Evolutionary conservation across 2,888 invertebrate genomes (phyloP).

Genomic region (Melanostoma scalare): DNA sequence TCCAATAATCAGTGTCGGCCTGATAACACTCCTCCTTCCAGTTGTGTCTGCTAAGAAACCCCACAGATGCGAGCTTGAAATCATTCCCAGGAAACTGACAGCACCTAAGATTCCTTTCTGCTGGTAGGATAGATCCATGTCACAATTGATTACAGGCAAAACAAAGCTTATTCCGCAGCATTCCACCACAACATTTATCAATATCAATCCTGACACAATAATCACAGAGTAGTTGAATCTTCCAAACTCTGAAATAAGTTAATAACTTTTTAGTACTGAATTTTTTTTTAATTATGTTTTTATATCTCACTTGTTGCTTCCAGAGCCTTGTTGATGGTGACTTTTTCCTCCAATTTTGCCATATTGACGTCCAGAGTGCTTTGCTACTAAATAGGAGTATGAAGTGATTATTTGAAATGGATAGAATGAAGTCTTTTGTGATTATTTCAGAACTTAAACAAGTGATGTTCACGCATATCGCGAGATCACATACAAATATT

Average conservation of each 20-base stretch:
- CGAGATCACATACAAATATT: no score
- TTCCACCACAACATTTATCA: slow-evolving; percentile 82
- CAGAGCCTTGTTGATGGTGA: slow-evolving; percentile 64
- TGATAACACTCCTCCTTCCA: slow-evolving; percentile 82
- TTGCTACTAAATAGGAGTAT: slow-evolving; percentile 6
- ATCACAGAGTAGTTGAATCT: slow-evolving; percentile 82
- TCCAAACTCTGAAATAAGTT: slow-evolving; percentile 81
- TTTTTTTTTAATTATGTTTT: background rate
- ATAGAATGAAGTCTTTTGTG: no score
- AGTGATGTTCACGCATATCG: no score
- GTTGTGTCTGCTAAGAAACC: slow-evolving; percentile 84
- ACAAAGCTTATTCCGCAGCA: slow-evolving; percentile 83
- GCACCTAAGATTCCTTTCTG: slow-evolving; percentile 81
- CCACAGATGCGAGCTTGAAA: slow-evolving; percentile 84
- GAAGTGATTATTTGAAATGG: background rate
- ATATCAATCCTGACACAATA: slow-evolving; percentile 82
- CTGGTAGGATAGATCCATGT: slow-evolving; percentile 79
- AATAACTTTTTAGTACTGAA: no score
- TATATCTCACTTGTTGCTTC: slow-evolving; percentile 49
- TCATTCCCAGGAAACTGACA: slow-evolving; percentile 81
- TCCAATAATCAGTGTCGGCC: slow-evolving; percentile 82
- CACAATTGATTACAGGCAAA: slow-evolving; percentile 83
- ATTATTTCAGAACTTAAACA: no score
- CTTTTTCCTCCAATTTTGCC: slow-evolving; percentile 5
- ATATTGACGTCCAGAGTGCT: background rate